These are phyloP conservation scores for Drosophila pseudoobscura DNA, from an alignment of 1,140 invertebrate genomes.

Conservation along the genomic window DNA sequence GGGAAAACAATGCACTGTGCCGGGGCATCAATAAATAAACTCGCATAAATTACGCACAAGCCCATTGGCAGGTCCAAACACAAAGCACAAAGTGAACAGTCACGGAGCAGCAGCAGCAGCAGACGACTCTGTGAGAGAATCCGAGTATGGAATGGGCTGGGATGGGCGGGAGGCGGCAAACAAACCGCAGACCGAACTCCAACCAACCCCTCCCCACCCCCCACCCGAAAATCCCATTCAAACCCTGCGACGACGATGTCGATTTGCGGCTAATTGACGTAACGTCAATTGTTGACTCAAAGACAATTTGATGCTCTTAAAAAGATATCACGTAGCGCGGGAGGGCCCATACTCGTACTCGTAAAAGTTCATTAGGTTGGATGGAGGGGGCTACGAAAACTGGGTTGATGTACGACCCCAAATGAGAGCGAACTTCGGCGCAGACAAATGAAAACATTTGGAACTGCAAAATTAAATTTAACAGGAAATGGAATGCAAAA, in stretches of 20 bases:
- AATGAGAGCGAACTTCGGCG: too few relatives aligned
- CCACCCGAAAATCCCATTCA: not conserved
- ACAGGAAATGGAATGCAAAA: too few relatives aligned
- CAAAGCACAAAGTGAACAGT: conserved; percentile 43
- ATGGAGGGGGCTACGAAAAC: too few relatives aligned
- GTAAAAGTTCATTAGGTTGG: too few relatives aligned
- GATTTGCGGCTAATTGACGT: conserved; percentile 66
- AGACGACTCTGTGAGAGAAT: not conserved
- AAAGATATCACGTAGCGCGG: not conserved
- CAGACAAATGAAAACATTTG: too few relatives aligned
- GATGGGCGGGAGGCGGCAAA: not conserved
- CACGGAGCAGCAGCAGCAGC: conserved; percentile 10
- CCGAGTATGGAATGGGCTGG: not conserved
- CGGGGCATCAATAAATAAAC: conserved; percentile 76
- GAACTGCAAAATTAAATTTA: too few relatives aligned
- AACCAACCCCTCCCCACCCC: too few relatives aligned
- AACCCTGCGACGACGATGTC: conserved; percentile 17
- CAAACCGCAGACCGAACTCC: not conserved
- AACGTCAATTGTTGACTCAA: conserved; percentile 41
- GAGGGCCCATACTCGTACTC: not conserved
- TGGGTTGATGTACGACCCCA: too few relatives aligned
- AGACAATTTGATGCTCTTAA: conserved; percentile 1
- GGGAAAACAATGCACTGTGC: conserved; percentile 64
- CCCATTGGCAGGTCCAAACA: conserved; percentile 53
- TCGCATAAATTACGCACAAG: conserved; percentile 76